Evolutionary conservation across 2,888 invertebrate genomes (phyloP).

Genomic region (Hirtodrosophila duncani): DNA sequence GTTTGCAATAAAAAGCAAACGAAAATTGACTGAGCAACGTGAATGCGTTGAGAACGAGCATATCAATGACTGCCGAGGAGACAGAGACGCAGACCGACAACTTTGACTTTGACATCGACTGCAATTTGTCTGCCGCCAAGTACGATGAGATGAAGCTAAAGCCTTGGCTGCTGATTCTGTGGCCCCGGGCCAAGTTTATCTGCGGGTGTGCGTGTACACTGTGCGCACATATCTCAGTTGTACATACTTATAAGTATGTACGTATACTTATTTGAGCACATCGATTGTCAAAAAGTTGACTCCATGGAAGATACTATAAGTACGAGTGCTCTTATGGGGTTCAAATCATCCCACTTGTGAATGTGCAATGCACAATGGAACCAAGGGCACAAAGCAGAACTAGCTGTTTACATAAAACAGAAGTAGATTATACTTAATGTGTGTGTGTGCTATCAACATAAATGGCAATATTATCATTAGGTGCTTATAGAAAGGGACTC

Average conservation of each 20-base stretch:
- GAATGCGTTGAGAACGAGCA: slow-evolving; percentile 27
- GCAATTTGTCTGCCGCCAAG: slow-evolving; percentile 58
- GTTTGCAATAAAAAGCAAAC: slow-evolving; percentile 34
- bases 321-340: too few species aligned
- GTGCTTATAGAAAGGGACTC: too few species aligned
- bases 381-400: too few species aligned
- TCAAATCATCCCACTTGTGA: too few species aligned
- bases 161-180: slow-evolving; percentile 1
- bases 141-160: slow-evolving; percentile 8
- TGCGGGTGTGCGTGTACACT: slow-evolving; percentile 12
- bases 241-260: too few species aligned
- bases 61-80: slow-evolving; percentile 35
- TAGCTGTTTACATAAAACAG: too few species aligned
- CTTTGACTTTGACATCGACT: slow-evolving; percentile 34
- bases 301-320: too few species aligned
- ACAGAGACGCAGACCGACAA: slow-evolving; percentile 5
- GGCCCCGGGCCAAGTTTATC: slow-evolving; percentile 33
- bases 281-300: slow-evolving; percentile 63
- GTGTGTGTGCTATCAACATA: too few species aligned
- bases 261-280: slow-evolving; percentile 60
- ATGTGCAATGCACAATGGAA: too few species aligned
- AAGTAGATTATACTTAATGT: too few species aligned
- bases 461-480: too few species aligned
- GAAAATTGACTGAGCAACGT: slow-evolving; percentile 52
- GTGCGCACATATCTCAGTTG: slow-evolving; percentile 7